Evolutionary conservation across 1,140 invertebrate genomes (phyloP).

Genomic region (Bursaphelenchus mucronatus): DNA sequence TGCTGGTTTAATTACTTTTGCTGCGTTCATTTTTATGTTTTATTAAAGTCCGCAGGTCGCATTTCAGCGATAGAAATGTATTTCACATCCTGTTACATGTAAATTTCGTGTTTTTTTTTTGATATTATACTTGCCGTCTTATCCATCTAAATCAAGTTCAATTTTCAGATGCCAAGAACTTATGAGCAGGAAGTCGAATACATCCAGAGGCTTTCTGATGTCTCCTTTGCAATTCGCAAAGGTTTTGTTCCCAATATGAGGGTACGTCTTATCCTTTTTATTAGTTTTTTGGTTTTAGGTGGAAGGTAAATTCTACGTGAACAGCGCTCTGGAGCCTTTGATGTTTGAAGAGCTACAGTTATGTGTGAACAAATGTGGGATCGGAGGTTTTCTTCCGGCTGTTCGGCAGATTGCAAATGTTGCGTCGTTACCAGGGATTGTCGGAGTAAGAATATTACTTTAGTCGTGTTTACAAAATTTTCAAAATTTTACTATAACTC

Average conservation of each 20-base stretch:
- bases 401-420: slow-evolving; percentile 99
- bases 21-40: too few species aligned
- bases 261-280: slow-evolving; percentile 64
- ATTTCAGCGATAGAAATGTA: too few species aligned
- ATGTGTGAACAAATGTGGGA: slow-evolving; percentile 69
- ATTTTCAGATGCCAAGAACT: slow-evolving; percentile 65
- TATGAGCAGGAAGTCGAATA: slow-evolving; percentile 91
- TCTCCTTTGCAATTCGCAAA: slow-evolving; percentile 91
- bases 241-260: slow-evolving; percentile 99
- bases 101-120: too few species aligned
- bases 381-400: slow-evolving; percentile 93
- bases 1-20: too few species aligned
- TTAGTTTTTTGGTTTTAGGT: slow-evolving; percentile 67
- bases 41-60: too few species aligned
- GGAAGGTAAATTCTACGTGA: slow-evolving; percentile 97
- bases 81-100: too few species aligned
- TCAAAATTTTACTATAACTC: slow-evolving; percentile 63
- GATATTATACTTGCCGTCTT: too few species aligned
- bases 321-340: slow-evolving; percentile 80
- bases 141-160: too few species aligned
- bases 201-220: slow-evolving; percentile 78
- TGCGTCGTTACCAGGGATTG: slow-evolving; percentile 93
- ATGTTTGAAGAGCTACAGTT: slow-evolving; percentile 96
- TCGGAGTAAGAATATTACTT: slow-evolving; percentile 68
- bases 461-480: slow-evolving; percentile 13